phyloP scores from a whole-genome alignment of 1,140 invertebrate species.

The Aphaenogaster rudis region DNA sequence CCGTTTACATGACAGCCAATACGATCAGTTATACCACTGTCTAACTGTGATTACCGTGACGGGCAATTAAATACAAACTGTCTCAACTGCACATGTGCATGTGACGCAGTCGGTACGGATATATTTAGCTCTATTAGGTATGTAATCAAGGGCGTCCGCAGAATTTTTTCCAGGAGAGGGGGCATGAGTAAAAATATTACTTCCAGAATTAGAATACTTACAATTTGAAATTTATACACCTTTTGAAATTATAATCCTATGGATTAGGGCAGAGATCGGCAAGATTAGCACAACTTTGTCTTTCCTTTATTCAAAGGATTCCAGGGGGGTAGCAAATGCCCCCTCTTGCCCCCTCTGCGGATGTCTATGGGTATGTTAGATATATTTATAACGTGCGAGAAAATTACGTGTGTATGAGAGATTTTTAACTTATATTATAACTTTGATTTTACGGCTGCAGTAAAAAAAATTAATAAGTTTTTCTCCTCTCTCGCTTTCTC shows the following conservation, averaged over 20 bases:
- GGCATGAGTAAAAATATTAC: too few species aligned
- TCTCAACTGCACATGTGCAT: conserved; percentile 1
- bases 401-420: background rate
- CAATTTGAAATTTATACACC: too few species aligned
- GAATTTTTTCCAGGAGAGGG: too few species aligned
- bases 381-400: background rate
- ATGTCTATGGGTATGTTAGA: background rate
- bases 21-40: conserved; percentile 38
- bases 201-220: too few species aligned
- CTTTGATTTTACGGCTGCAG: background rate
- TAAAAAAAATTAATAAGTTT: background rate
- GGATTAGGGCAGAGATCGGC: too few species aligned
- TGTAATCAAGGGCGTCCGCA: background rate
- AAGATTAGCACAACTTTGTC: too few species aligned
- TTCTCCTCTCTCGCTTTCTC: background rate
- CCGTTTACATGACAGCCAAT: conserved; percentile 45
- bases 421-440: background rate
- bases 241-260: too few species aligned
- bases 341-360: too few species aligned
- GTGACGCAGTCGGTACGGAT: background rate
- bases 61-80: conserved; percentile 45
- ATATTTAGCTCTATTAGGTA: background rate
- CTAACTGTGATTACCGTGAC: conserved; percentile 42
- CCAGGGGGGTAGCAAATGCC: too few species aligned
- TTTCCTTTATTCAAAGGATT: too few species aligned